Percentiles rank a stretch among this genome's conserved stretches.
phyloP scores from a whole-genome alignment of 30 jellyfish, hydroid and myxozoan genomes.

The Mastigias papua region DNA sequence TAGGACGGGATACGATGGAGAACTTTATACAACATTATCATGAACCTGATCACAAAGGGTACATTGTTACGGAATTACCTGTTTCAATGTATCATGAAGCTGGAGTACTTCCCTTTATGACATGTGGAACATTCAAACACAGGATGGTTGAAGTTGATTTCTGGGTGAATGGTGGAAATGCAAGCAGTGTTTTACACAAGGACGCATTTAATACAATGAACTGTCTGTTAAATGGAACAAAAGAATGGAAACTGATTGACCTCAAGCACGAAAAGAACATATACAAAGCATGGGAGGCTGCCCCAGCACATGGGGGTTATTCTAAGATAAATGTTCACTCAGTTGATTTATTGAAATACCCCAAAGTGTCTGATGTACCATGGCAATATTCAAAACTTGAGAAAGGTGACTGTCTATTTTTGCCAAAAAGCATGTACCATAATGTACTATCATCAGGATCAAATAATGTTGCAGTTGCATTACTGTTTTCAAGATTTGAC shows the following conservation, averaged over 20 bases:
- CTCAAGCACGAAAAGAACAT: conserved; percentile 61
- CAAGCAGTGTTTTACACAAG: conserved; percentile 82
- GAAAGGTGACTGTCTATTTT: conserved; percentile 83
- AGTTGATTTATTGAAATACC: conserved; percentile 60
- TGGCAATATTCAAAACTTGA: conserved; percentile 75
- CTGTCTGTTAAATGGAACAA: conserved; percentile 90
- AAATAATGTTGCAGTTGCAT: conserved; percentile 83
- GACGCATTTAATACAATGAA: conserved; percentile 92
- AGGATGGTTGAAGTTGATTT: conserved; percentile 81
- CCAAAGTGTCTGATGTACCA: conserved; percentile 69
- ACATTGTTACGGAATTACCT: conserved; percentile 87
- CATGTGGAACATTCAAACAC: conserved; percentile 82
- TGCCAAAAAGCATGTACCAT: conserved; percentile 86
- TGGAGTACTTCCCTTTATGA: conserved; percentile 67
- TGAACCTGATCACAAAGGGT: conserved; percentile 49
- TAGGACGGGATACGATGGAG: conserved; percentile 91
- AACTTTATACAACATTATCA: conserved; percentile 67
- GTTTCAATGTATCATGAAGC: conserved; percentile 88
- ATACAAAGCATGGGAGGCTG: conserved; percentile 70
- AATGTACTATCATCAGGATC: conserved; percentile 76
- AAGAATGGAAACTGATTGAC: conserved; percentile 84
- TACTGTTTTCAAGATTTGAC: conserved; percentile 79
- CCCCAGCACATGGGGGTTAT: conserved; percentile 74
- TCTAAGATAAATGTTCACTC: conserved; percentile 73
- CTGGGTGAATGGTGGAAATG: conserved; percentile 89